Percentiles rank a stretch among this genome's conserved stretches.
Evolutionary conservation across 2,888 invertebrate species (phyloP).

Genomic region (Eristalis intricaria): DNA sequence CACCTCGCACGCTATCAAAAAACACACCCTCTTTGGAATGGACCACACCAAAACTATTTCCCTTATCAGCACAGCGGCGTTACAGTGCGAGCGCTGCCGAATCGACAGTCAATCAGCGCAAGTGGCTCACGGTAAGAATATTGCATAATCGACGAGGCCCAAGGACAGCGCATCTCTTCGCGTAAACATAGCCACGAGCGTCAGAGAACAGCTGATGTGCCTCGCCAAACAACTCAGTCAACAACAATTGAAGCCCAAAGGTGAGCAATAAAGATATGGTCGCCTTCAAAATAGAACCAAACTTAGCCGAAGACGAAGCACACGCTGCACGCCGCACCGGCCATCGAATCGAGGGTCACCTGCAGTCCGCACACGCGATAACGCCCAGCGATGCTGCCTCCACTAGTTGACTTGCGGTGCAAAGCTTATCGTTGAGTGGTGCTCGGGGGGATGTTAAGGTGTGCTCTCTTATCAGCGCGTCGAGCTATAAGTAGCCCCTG

Average conservation of each 20-base stretch:
- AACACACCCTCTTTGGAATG: too few species aligned
- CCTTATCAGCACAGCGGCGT: too few species aligned
- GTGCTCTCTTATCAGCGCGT: neutral
- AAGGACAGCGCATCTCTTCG: too few species aligned
- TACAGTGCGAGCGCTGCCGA: too few species aligned
- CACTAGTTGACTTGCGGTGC: slow-evolving; percentile 1
- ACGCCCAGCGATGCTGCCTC: neutral
- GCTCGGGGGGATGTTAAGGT: neutral
- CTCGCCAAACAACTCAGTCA: neutral
- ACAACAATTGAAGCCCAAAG: slow-evolving; percentile 12
- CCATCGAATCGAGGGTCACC: slow-evolving; percentile 18
- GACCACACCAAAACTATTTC: too few species aligned
- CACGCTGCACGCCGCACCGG: neutral
- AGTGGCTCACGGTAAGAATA: too few species aligned
- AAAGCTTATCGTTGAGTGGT: slow-evolving; percentile 4
- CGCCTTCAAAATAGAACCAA: neutral
- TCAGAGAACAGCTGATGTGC: neutral
- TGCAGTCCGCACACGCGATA: slow-evolving; percentile 27
- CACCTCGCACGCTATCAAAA: too few species aligned
- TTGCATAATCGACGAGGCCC: too few species aligned
- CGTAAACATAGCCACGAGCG: neutral
- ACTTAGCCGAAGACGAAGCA: neutral
- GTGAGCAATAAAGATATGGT: slow-evolving; percentile 26
- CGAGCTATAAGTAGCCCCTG: slow-evolving; percentile 37
- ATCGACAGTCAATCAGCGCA: too few species aligned